phyloP scores from a whole-genome alignment of 2,113 vertebrate species.

The Semicossyphus pulcher region DNA sequence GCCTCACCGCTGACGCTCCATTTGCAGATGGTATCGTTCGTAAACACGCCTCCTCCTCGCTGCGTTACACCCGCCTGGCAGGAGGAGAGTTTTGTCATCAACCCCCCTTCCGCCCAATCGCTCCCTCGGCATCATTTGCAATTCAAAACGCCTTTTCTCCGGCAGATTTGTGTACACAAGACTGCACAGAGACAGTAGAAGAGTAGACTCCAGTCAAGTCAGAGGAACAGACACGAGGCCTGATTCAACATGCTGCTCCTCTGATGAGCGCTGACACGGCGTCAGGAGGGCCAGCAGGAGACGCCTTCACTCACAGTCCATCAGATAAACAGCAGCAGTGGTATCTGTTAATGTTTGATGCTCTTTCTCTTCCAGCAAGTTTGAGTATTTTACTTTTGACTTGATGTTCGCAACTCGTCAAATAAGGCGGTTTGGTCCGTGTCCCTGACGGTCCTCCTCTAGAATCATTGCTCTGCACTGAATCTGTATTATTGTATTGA shows the following conservation, averaged over 20 bases:
- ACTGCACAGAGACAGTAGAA: slow-evolving; percentile 29
- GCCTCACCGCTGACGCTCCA: not conserved
- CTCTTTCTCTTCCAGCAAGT: not conserved
- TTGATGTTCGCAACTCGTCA: no score
- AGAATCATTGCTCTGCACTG: no score
- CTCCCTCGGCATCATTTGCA: slow-evolving; percentile 46
- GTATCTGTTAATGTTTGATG: not conserved
- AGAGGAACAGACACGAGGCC: slow-evolving; percentile 37
- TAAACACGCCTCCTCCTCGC: slow-evolving; percentile 55
- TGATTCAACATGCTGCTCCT: slow-evolving; percentile 46
- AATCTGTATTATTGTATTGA: no score
- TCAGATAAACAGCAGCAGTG: not conserved
- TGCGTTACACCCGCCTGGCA: slow-evolving; percentile 36
- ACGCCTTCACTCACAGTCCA: slow-evolving; percentile 17
- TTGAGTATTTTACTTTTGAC: no score
- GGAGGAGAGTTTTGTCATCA: slow-evolving; percentile 21
- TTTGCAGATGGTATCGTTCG: slow-evolving; percentile 64
- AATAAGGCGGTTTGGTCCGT: no score
- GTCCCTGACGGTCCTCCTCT: no score
- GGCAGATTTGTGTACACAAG: slow-evolving; percentile 53
- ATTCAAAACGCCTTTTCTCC: slow-evolving; percentile 40
- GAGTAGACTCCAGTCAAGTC: slow-evolving; percentile 18
- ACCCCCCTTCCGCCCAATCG: not conserved
- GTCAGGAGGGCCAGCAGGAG: slow-evolving; percentile 44
- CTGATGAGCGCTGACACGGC: slow-evolving; percentile 12